A percentile compares a stretch with the other conserved stretches of the same genome.
These are phyloP conservation scores for Antitype chi DNA, from an alignment of 2,888 invertebrate species.

Conservation along the genomic window DNA sequence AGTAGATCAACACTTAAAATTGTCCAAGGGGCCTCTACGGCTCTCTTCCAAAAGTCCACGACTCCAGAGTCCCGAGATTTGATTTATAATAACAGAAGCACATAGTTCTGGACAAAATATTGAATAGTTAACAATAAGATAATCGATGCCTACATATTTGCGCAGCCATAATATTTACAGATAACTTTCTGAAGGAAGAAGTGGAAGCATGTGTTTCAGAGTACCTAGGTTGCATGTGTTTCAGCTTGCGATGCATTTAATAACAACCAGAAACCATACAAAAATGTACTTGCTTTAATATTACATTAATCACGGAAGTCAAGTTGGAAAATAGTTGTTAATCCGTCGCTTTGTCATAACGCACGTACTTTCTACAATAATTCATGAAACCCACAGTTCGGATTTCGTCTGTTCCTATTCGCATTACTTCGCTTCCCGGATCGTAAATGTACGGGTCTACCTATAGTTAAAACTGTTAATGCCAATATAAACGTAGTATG, in stretches of 20 bases:
- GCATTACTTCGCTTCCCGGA: conserved; percentile 33
- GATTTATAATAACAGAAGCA: not conserved
- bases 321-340: conserved; percentile 19
- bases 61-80: not conserved
- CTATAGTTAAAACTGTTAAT: conserved; percentile 41
- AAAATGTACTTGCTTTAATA: conserved; percentile 1
- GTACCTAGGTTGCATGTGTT: not conserved
- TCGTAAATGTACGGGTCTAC: conserved; percentile 25
- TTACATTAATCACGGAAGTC: conserved; percentile 22
- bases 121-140: not conserved
- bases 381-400: conserved; percentile 26
- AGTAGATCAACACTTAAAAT: not conserved
- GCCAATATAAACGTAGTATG: conserved; percentile 31
- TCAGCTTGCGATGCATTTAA: not conserved
- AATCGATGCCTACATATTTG: not conserved
- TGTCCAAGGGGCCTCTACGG: not conserved
- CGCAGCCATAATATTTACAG: too few species aligned
- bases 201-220: not conserved
- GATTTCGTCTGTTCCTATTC: conserved; percentile 30
- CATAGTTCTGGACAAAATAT: not conserved
- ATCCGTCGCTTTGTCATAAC: conserved; percentile 17
- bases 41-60: not conserved
- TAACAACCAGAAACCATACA: not conserved
- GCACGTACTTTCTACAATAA: conserved; percentile 42
- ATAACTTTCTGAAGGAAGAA: not conserved